Evolutionary conservation across 2,888 invertebrate genomes (phyloP).

Genomic region (Nephrotoma flavescens): DNA sequence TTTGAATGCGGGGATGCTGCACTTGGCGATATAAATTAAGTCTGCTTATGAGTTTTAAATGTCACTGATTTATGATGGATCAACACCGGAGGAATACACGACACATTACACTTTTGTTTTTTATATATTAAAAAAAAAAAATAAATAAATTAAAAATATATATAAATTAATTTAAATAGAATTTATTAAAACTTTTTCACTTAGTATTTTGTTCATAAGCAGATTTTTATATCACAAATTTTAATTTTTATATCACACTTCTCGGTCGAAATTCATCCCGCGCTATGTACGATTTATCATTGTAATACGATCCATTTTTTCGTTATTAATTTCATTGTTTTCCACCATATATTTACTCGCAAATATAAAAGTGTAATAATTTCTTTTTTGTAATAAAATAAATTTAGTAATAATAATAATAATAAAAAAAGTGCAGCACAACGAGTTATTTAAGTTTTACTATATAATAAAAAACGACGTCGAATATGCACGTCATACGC

Average conservation of each 20-base stretch:
- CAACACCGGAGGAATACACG: not conserved
- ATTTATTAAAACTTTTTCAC: not conserved
- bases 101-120: not conserved
- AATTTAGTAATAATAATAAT: not conserved
- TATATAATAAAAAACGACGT: constrained; percentile 11
- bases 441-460: constrained; percentile 4
- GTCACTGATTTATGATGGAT: not conserved
- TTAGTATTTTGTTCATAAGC: not conserved
- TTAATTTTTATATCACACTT: not conserved
- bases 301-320: constrained; percentile 2
- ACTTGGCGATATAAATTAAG: not conserved
- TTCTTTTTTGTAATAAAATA: not conserved
- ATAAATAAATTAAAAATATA: not conserved
- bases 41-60: not conserved
- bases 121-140: not conserved
- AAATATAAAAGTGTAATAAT: not conserved
- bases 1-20: not conserved
- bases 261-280: not conserved
- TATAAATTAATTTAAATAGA: not conserved
- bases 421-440: constrained; percentile 1
- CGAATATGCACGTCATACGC: constrained; percentile 31
- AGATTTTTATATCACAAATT: not conserved
- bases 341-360: not conserved
- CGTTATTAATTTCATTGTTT: not conserved
- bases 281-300: not conserved